Evolutionary conservation across 1,140 invertebrate genomes (phyloP).

Genomic region (Drosophila pseudoananassae): DNA sequence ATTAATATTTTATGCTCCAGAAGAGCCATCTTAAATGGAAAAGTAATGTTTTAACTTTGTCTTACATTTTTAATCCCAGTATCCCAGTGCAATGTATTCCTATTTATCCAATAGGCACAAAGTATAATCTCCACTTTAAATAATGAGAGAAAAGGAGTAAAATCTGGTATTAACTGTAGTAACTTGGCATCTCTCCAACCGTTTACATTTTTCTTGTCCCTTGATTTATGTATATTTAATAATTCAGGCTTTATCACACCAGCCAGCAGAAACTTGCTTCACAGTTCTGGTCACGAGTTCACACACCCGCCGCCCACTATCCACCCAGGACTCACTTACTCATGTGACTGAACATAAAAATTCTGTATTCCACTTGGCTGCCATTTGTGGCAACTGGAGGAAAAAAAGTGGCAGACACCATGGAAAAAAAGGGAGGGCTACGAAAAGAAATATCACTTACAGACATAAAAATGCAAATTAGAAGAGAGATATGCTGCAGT

Average conservation of each 20-base stretch:
- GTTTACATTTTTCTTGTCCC: constrained; percentile 24
- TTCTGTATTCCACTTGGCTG: constrained; percentile 48
- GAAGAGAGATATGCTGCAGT: constrained; percentile 37
- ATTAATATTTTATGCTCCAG: constrained; percentile 53
- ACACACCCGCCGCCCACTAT: constrained; percentile 9
- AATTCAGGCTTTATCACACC: constrained; percentile 74
- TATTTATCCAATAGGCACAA: background rate
- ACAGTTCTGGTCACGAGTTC: background rate
- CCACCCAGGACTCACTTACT: constrained; percentile 35
- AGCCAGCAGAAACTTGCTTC: constrained; percentile 39
- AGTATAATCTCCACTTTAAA: background rate
- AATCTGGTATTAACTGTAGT: constrained; percentile 6
- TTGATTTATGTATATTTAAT: constrained; percentile 80
- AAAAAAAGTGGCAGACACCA: constrained; percentile 16
- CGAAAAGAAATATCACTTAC: constrained; percentile 49
- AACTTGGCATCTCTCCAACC: constrained; percentile 2
- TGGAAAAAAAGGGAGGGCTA: background rate
- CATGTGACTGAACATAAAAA: constrained; percentile 49
- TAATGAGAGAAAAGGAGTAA: background rate
- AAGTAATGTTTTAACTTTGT: background rate
- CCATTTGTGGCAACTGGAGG: constrained; percentile 7
- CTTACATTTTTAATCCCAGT: too few relatives aligned
- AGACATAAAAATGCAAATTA: constrained; percentile 76
- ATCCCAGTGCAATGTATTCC: background rate
- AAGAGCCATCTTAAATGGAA: background rate